phyloP scores from a whole-genome alignment of 2,888 invertebrate species.

The Dasypogon diadema region DNA sequence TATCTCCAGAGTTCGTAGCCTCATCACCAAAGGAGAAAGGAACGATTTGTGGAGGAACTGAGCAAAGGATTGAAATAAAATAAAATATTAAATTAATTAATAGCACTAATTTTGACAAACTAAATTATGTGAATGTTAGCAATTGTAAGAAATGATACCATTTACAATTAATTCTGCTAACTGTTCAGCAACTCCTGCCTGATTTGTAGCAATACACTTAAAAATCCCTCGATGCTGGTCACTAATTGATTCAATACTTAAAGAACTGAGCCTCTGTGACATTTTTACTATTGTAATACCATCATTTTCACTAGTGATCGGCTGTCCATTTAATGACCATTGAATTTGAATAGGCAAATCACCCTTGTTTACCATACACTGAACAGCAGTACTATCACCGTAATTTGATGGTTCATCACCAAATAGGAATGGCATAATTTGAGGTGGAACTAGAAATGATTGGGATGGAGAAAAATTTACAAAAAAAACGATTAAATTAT shows the following conservation, averaged over 20 bases:
- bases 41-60: slow-evolving; percentile 77
- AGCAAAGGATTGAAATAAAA: background rate
- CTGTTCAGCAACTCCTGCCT: slow-evolving; percentile 76
- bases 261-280: slow-evolving; percentile 75
- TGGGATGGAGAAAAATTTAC: slow-evolving; percentile 13
- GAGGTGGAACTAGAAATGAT: slow-evolving; percentile 74
- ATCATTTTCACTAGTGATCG: slow-evolving; percentile 70
- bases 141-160: slow-evolving; percentile 74
- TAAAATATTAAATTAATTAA: slow-evolving; percentile 63
- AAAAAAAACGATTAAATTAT: background rate
- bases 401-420: slow-evolving; percentile 83
- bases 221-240: slow-evolving; percentile 81
- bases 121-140: too few relatives aligned
- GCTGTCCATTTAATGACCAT: slow-evolving; percentile 80
- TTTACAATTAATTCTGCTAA: slow-evolving; percentile 78
- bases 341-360: slow-evolving; percentile 82
- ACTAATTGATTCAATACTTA: slow-evolving; percentile 80
- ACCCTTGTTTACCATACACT: slow-evolving; percentile 83
- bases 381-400: slow-evolving; percentile 80
- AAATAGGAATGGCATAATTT: slow-evolving; percentile 82
- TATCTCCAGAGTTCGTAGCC: slow-evolving; percentile 79
- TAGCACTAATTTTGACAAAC: slow-evolving; percentile 59
- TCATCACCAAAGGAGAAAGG: slow-evolving; percentile 81
- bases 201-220: slow-evolving; percentile 78
- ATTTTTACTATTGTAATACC: slow-evolving; percentile 74